Conservation (phyloP, 2,888 invertebrate species). For the Harmothoe impar region DNA sequence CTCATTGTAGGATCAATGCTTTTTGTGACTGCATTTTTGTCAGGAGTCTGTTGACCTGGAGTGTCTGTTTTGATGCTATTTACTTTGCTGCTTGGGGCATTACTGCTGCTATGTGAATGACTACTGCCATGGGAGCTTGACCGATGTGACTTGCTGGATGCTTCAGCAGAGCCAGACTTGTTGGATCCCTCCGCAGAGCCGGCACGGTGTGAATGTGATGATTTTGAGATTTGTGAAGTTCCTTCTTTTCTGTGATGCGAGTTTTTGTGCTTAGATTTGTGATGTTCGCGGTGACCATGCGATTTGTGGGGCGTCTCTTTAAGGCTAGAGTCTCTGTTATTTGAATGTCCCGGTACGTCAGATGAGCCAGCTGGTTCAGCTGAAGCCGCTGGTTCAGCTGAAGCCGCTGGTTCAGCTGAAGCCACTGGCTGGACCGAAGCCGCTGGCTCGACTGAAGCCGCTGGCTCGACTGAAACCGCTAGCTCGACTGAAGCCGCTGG, state of each 20-base stretch:
- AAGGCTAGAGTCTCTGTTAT: constrained; percentile 63
- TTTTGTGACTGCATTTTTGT: constrained; percentile 5
- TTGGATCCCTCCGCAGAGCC: neutral
- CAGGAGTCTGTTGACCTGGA: neutral
- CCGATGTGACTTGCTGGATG: neutral
- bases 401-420: neutral
- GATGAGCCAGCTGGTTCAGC: neutral
- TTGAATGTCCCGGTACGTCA: constrained; percentile 62
- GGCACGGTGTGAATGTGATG: constrained; percentile 11
- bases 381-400: neutral
- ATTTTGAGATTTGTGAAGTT: neutral
- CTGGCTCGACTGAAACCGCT: neutral
- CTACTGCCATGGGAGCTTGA: constrained; percentile 34
- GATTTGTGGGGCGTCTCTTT: constrained; percentile 9
- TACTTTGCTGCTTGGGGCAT: constrained; percentile 25
- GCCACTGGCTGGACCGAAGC: neutral
- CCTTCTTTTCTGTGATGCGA: constrained; percentile 27
- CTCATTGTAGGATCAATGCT: neutral
- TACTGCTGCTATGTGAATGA: constrained; percentile 65
- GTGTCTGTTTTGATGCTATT: neutral
- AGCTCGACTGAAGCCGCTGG: neutral
- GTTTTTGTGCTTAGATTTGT: constrained; percentile 61
- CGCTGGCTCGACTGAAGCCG: neutral
- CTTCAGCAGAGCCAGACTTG: neutral
- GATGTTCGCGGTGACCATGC: constrained; percentile 67